Percentiles rank a stretch among this genome's conserved stretches.
Evolutionary conservation across 2,113 vertebrate species (phyloP).

Genomic region (Burhinus oedicnemus): DNA sequence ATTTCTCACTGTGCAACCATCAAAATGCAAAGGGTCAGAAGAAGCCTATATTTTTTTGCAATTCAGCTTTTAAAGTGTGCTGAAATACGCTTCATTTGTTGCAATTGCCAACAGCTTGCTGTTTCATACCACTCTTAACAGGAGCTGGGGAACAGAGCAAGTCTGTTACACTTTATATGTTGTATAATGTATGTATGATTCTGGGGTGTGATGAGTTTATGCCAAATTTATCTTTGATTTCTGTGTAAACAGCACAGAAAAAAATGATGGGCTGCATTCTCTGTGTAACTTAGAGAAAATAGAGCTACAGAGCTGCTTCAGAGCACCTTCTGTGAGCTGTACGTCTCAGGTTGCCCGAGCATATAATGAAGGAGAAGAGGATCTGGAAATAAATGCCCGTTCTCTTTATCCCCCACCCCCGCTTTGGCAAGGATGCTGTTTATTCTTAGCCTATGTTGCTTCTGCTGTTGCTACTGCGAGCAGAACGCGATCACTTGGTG

Average conservation of each 20-base stretch:
- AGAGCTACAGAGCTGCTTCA: conserved; percentile 46
- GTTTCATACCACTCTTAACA: conserved; percentile 42
- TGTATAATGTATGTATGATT: conserved; percentile 64
- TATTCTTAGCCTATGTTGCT: conserved; percentile 29
- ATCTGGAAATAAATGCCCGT: conserved; percentile 53
- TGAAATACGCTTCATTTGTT: conserved; percentile 66
- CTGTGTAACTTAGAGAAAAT: conserved; percentile 51
- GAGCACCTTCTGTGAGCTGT: conserved; percentile 46
- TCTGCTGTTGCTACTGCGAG: not conserved
- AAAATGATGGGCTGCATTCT: conserved; percentile 50
- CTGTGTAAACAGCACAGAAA: conserved; percentile 46
- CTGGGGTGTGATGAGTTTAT: conserved; percentile 61
- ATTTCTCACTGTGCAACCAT: conserved; percentile 71
- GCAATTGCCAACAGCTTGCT: conserved; percentile 67
- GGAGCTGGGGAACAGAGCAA: conserved; percentile 39
- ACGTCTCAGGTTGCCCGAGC: conserved; percentile 40
- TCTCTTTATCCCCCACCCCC: not conserved
- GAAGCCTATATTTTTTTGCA: conserved; percentile 70
- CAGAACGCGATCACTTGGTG: not conserved
- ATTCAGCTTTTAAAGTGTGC: conserved; percentile 72
- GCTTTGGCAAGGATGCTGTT: conserved; percentile 14
- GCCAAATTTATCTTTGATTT: conserved; percentile 61
- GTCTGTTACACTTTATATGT: conserved; percentile 49
- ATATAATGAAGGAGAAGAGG: conserved; percentile 37
- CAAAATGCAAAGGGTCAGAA: conserved; percentile 75